Evolutionary conservation across 2,797 vertebrate genomes (phyloP), one percentile per base, ranked within the genome.

Genomic region (Tenualosa ilisha): DNA sequence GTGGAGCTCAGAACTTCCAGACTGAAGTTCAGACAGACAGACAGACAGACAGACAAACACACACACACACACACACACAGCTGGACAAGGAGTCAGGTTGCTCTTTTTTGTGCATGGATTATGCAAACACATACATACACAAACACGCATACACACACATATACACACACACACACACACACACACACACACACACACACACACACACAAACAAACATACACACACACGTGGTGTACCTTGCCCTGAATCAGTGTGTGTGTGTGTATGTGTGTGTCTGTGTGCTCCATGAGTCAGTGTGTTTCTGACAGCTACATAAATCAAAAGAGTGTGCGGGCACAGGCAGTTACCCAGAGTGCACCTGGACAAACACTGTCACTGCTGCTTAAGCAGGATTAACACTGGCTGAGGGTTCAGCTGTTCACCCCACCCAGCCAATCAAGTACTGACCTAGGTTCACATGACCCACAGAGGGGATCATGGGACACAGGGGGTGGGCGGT

Each of bases 401-500:
- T 50, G 79, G 61, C 72, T 81, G 49, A 81, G 54, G 68, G 53
- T 6, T 81, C 84, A 40, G 81, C 81, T 87, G 86, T 72, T 83
- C 65, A 6, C 63, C 84, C 51, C 54, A 85, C 84, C 65, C 65
- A 85, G 83, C 82, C 84, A 49, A 82, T 86, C 72, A 79, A 83
- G 54, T 51, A 31, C 68, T 81, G 84, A 88, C 83, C 81, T 87
- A 72, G 68, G 72, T 85, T 92, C 90, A 92, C 86, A 59, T 89
- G 90, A 90, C 90, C 81, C 84, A 81, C 72, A 15, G 84, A 90
- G 85, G 84, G 84, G 81, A 79, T 82, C 59, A 83, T 72, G 65
- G 65, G 65, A 72, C 65, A 13, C 26, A 13, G 61, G 2, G 61
- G 61, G 61, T 65, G 61, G n/a, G 61, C 8, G 1, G 26, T 72